Base-by-base conservation (phyloP, 2,888 invertebrate species). In the Agrotis ipsilon region DNA sequence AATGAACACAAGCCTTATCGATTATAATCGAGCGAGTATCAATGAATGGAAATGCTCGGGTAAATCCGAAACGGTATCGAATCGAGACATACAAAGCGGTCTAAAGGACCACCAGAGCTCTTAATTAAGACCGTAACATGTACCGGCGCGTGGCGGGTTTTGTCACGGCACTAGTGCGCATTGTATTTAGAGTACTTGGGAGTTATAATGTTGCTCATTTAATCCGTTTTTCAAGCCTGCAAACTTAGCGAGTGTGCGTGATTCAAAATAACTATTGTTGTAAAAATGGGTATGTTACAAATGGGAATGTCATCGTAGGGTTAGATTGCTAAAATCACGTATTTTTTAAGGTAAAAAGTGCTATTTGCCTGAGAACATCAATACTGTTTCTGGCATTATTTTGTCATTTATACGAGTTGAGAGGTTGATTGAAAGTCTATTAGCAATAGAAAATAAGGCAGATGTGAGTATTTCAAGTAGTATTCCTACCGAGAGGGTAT, bases 111-210 rank as follows among this genome's bases (percentile, higher is more conserved):
- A 66, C 66, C 83, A 89, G 88, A 83, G 87, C 87, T 86, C 91
- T 93, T 94, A 91, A 94, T 94, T 92, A 94, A 82, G 72, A 80
- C 75, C 74, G 83, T 72, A 85, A 81, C 90, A 88, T 89, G 88
- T 85, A 79, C 75, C 81, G 90, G 70, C 93, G 82, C 94, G 94
- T 94, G 94, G 45, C 88, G 62, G 65, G 78, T 82, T 90, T 93
- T 89, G 89, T 88, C 75, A 87, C 83, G 86, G 79, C 65, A 76
- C 82, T 78, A 81, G 78, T 81, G 32, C 60, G 51, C 54, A 74
- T 80, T 81, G 68, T 73, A 32, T 65, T 54, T 24, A 24, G 57
- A 68, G 80, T 72, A 66, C 71, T 63, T 48, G 16, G 16, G 21
- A 48, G 32, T 52, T 61, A 51, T 54, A 57, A 60, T 72, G 49